Evolutionary conservation across 2,888 invertebrate species (phyloP).

Genomic region (Ethmia dodecea): DNA sequence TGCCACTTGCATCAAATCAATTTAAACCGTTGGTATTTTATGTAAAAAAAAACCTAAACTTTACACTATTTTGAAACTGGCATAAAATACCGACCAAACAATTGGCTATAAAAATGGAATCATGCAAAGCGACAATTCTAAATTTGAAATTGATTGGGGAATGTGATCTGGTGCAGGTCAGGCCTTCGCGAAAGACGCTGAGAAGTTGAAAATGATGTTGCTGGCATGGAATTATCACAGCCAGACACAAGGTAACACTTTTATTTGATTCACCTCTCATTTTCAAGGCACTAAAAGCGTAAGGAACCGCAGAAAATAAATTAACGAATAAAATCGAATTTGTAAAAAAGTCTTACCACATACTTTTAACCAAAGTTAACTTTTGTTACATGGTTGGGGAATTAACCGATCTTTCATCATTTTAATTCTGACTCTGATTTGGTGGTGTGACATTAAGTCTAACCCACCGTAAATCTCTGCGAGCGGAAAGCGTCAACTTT

Average conservation of each 20-base stretch:
- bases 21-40: constrained; percentile 45
- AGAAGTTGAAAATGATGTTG: constrained; percentile 92
- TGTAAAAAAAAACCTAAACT: constrained; percentile 25
- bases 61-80: constrained; percentile 19
- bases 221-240: constrained; percentile 93
- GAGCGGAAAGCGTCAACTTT: too few relatives aligned
- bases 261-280: not conserved
- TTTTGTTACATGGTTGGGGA: too few relatives aligned
- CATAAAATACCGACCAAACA: constrained; percentile 41
- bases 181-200: constrained; percentile 86
- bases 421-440: too few relatives aligned
- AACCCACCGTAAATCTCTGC: too few relatives aligned
- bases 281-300: too few relatives aligned
- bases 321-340: too few relatives aligned
- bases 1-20: constrained; percentile 77
- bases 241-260: constrained; percentile 81
- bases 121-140: constrained; percentile 26
- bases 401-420: too few relatives aligned
- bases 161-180: constrained; percentile 78
- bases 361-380: too few relatives aligned
- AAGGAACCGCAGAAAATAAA: too few relatives aligned
- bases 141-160: constrained; percentile 60
- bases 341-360: too few relatives aligned
- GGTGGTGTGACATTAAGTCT: too few relatives aligned
- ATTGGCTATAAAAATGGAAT: constrained; percentile 40